A percentile compares a stretch with the other conserved stretches of the same genome.
Conservation (phyloP, 2,888 invertebrate genomes). For the Ypsolopha scabrella region DNA sequence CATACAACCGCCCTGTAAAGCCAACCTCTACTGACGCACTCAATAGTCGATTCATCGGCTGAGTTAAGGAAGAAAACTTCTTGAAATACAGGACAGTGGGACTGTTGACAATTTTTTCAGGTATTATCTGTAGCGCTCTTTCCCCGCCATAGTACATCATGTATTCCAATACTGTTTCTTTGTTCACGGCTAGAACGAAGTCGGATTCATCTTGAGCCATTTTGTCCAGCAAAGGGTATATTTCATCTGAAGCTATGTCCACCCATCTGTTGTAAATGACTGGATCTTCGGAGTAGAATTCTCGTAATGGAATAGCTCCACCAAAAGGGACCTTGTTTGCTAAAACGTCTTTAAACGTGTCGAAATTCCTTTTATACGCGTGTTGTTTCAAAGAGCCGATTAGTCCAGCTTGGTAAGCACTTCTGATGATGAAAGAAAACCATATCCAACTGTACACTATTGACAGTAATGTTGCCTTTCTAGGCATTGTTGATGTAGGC, state of each 20-base stretch:
- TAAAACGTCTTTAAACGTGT: slow-evolving; percentile 24
- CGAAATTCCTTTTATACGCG: slow-evolving; percentile 19
- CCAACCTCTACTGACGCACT: slow-evolving; percentile 29
- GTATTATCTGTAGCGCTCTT: slow-evolving; percentile 30
- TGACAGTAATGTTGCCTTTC: slow-evolving; percentile 19
- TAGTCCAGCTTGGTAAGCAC: slow-evolving; percentile 35
- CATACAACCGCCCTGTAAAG: slow-evolving; percentile 22
- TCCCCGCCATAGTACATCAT: slow-evolving; percentile 23
- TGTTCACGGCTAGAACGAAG: slow-evolving; percentile 34
- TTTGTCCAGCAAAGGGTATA: slow-evolving; percentile 18
- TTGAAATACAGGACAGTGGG: slow-evolving; percentile 37
- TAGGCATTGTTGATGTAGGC: slow-evolving; percentile 25
- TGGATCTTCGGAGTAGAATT: slow-evolving; percentile 30
- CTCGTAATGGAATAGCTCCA: slow-evolving; percentile 23
- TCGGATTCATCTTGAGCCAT: slow-evolving; percentile 26
- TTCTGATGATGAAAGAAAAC: slow-evolving; percentile 35
- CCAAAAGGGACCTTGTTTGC: slow-evolving; percentile 25
- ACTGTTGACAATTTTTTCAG: slow-evolving; percentile 35
- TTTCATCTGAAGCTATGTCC: slow-evolving; percentile 13
- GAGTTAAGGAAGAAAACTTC: slow-evolving; percentile 26
- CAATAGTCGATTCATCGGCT: slow-evolving; percentile 23
- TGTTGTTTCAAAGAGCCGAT: slow-evolving; percentile 28
- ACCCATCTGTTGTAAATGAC: slow-evolving; percentile 29
- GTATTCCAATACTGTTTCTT: slow-evolving; percentile 24
- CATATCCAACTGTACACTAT: slow-evolving; percentile 34